Evolutionary conservation across 2,113 vertebrate genomes (phyloP).

Genomic region (Tonatia bakeri): DNA sequence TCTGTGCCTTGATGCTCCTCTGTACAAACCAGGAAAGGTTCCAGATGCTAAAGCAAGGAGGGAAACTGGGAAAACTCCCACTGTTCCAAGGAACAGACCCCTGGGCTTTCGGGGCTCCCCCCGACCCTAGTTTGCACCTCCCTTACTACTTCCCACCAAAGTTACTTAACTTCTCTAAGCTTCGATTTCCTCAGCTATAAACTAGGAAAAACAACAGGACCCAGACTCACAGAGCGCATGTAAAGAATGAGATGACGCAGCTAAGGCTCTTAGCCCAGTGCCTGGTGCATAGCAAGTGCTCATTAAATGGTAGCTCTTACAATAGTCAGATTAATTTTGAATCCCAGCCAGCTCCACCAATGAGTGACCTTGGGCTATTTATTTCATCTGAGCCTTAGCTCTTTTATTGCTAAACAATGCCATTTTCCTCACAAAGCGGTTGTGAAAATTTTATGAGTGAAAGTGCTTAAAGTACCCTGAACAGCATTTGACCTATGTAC

Average conservation of each 20-base stretch:
- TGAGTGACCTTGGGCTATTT: not conserved
- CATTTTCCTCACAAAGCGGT: not conserved
- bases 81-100: not conserved
- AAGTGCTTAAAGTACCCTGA: not conserved
- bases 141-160: not conserved
- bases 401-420: not conserved
- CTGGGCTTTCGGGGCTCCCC: not conserved
- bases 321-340: not conserved
- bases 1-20: not conserved
- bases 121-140: not conserved
- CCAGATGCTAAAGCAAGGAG: not conserved
- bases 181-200: not conserved
- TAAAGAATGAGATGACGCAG: not conserved
- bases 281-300: not conserved
- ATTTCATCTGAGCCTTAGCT: not conserved
- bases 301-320: not conserved
- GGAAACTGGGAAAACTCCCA: not conserved
- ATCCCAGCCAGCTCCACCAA: not conserved
- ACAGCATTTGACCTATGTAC: not conserved
- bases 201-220: not conserved
- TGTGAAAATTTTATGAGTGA: not conserved
- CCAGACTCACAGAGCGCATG: not conserved
- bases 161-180: not conserved
- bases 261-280: not conserved
- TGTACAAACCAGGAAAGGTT: not conserved